Evolutionary conservation across 2,113 vertebrate genomes (phyloP).

Genomic region (Callipepla californica): DNA sequence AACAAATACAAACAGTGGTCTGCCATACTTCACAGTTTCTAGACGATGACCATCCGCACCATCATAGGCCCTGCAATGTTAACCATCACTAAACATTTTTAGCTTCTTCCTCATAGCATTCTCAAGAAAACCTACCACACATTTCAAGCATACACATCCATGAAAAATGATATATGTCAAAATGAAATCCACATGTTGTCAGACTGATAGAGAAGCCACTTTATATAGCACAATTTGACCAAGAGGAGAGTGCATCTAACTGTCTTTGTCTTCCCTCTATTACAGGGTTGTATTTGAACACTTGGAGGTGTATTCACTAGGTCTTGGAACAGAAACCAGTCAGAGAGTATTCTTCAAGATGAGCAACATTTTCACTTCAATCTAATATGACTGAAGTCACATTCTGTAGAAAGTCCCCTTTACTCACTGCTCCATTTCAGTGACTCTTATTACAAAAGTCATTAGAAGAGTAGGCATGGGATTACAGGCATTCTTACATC

Average conservation of each 20-base stretch:
- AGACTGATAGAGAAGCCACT: fast-evolving
- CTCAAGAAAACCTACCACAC: neutral
- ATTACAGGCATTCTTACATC: neutral
- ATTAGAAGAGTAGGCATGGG: neutral
- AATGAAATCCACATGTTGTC: neutral
- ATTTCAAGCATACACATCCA: neutral
- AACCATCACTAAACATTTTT: neutral
- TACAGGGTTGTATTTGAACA: fast-evolving
- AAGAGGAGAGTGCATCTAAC: neutral
- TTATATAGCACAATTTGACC: neutral
- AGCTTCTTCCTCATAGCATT: neutral
- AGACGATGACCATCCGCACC: fast-evolving
- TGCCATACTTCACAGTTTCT: neutral
- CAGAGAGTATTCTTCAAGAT: neutral
- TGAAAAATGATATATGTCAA: neutral
- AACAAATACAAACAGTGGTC: neutral
- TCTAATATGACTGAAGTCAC: neutral
- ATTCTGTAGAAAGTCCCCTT: neutral
- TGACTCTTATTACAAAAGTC: neutral
- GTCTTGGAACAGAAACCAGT: neutral
- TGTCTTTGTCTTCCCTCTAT: fast-evolving
- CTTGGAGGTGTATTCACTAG: neutral
- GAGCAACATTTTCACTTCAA: neutral
- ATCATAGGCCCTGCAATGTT: fast-evolving
- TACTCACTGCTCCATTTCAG: neutral